These are phyloP conservation scores for Daktulosphaira vitifoliae DNA, from an alignment of 1,140 invertebrate genomes.

Conservation along the genomic window DNA sequence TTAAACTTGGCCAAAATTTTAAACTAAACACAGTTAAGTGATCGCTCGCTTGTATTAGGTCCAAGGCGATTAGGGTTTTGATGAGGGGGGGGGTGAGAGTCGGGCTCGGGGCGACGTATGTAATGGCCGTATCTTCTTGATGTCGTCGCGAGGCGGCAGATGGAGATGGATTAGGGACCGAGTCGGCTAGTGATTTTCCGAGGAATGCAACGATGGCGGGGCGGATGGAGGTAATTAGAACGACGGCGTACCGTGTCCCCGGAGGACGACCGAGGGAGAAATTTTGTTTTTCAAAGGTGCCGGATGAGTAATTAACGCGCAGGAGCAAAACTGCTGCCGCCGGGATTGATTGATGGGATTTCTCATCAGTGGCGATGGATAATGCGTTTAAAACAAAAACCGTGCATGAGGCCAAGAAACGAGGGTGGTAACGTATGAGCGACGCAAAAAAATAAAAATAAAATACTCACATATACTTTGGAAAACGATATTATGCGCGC, in stretches of 20 bases:
- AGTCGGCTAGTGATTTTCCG: background rate
- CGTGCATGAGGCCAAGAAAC: too few species aligned
- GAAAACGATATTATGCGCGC: background rate
- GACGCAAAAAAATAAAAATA: background rate
- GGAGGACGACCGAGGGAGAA: background rate
- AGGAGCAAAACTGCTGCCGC: slow-evolving; percentile 12
- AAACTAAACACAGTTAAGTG: too few species aligned
- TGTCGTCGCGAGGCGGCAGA: background rate
- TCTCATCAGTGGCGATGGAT: slow-evolving; percentile 25
- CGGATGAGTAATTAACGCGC: slow-evolving; percentile 28
- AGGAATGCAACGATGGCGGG: too few species aligned
- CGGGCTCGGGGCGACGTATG: too few species aligned
- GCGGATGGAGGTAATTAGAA: background rate
- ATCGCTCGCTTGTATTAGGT: too few species aligned
- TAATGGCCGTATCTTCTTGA: too few species aligned
- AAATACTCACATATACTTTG: background rate
- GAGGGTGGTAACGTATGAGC: too few species aligned
- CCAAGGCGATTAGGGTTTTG: too few species aligned
- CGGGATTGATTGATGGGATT: slow-evolving; percentile 28
- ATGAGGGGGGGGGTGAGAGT: too few species aligned
- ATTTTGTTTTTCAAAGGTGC: slow-evolving; percentile 22
- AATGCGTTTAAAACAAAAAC: slow-evolving; percentile 30
- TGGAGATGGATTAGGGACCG: background rate
- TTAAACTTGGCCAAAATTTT: too few species aligned
- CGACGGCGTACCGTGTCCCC: background rate